phyloP scores from a whole-genome alignment of 2,113 vertebrate species.

The Archocentrus centrarchus region DNA sequence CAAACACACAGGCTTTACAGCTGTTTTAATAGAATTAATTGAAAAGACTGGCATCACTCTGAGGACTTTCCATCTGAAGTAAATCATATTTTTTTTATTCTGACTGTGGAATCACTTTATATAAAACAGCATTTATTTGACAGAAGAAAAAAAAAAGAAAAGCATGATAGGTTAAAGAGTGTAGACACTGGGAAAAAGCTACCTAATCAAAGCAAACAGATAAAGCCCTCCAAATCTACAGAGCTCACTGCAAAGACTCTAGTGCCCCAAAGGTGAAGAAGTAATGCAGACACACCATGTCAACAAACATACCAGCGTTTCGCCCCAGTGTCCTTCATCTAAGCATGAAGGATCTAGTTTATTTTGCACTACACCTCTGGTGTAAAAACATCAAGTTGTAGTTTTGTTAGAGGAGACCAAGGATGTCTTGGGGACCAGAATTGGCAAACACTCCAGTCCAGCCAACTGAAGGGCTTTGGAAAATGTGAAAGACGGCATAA shows the following conservation, averaged over 20 bases:
- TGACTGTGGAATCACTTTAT: background rate
- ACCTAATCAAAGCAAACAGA: background rate
- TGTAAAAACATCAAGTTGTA: constrained; percentile 7
- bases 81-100: fast-evolving
- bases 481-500: too few relatives aligned
- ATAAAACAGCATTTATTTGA: background rate
- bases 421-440: background rate
- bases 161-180: background rate
- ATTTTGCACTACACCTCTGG: background rate
- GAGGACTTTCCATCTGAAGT: background rate
- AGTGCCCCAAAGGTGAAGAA: background rate
- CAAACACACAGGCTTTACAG: background rate
- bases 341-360: background rate
- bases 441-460: background rate
- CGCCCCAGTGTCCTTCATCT: background rate
- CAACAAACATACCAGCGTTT: background rate
- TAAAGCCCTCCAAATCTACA: background rate
- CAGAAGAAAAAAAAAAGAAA: background rate
- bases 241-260: background rate
- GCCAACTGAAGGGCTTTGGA: background rate
- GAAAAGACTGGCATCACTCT: background rate
- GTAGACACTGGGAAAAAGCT: background rate
- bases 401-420: background rate
- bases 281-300: background rate
- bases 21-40: background rate